These are phyloP conservation scores for Eutolmus rufibarbis DNA, from an alignment of 2,888 invertebrate genomes.

Conservation along the genomic window DNA sequence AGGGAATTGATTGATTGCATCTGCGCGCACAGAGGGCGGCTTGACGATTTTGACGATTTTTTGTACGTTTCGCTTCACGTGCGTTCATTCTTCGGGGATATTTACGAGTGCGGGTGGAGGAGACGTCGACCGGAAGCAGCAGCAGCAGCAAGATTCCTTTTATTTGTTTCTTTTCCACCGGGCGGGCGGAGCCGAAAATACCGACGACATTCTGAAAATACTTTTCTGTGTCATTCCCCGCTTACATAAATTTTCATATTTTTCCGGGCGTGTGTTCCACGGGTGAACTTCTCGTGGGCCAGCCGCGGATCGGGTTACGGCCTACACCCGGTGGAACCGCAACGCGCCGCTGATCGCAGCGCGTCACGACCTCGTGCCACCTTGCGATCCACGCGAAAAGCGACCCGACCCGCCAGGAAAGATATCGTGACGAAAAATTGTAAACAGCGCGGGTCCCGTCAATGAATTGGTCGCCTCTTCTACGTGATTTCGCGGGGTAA, in stretches of 20 bases:
- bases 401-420: not conserved
- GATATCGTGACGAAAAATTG: constrained; percentile 34
- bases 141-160: not conserved
- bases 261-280: not conserved
- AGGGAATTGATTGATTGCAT: constrained; percentile 31
- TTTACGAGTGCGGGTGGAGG: not conserved
- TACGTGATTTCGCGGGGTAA: not conserved
- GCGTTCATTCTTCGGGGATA: not conserved
- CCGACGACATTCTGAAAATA: constrained; percentile 18
- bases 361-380: constrained; percentile 8
- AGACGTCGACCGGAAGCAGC: constrained; percentile 6
- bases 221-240: not conserved
- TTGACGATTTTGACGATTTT: constrained; percentile 8
- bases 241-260: constrained; percentile 33
- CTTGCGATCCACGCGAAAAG: not conserved
- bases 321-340: not conserved
- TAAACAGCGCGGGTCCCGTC: constrained; percentile 2
- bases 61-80: not conserved
- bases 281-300: not conserved
- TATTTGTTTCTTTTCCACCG: not conserved
- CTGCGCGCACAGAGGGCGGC: not conserved
- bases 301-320: constrained; percentile 1
- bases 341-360: not conserved
- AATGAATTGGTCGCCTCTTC: constrained; percentile 25
- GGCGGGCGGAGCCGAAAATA: not conserved